Evolutionary conservation across 1,140 invertebrate species (phyloP).

Genomic region (Arctopsyche grandis): DNA sequence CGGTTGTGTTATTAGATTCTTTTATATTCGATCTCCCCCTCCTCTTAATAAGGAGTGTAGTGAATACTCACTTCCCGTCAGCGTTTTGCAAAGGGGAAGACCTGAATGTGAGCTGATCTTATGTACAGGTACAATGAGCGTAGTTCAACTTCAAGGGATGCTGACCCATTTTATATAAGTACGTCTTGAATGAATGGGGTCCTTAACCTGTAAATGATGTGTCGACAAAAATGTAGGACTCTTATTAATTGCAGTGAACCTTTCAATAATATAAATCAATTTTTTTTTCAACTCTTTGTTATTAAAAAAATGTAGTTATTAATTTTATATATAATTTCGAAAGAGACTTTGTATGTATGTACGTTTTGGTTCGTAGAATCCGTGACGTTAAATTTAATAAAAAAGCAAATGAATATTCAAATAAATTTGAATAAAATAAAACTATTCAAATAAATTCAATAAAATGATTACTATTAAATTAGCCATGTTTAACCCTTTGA

Average conservation of each 20-base stretch:
- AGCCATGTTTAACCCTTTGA: too few relatives aligned
- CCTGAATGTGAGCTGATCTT: neutral
- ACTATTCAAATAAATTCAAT: too few relatives aligned
- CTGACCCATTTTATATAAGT: slow-evolving; percentile 18
- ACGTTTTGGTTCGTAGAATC: too few relatives aligned
- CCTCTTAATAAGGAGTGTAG: neutral
- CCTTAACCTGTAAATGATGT: neutral
- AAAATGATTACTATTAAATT: too few relatives aligned
- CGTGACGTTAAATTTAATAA: too few relatives aligned
- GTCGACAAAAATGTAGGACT: neutral
- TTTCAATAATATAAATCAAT: too few relatives aligned
- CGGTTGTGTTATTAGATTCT: neutral
- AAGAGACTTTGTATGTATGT: too few relatives aligned
- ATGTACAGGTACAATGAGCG: neutral
- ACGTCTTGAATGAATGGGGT: neutral
- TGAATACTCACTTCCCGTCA: neutral
- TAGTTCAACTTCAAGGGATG: neutral
- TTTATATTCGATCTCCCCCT: slow-evolving; percentile 6
- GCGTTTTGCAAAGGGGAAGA: slow-evolving; percentile 13
- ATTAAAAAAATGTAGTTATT: too few relatives aligned
- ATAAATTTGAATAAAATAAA: too few relatives aligned
- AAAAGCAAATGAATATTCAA: too few relatives aligned
- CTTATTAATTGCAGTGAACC: neutral
- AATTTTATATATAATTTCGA: too few relatives aligned
- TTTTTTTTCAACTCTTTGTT: too few relatives aligned